phyloP scores from a whole-genome alignment of 2,797 vertebrate species.

The Sebastes flavidus region DNA sequence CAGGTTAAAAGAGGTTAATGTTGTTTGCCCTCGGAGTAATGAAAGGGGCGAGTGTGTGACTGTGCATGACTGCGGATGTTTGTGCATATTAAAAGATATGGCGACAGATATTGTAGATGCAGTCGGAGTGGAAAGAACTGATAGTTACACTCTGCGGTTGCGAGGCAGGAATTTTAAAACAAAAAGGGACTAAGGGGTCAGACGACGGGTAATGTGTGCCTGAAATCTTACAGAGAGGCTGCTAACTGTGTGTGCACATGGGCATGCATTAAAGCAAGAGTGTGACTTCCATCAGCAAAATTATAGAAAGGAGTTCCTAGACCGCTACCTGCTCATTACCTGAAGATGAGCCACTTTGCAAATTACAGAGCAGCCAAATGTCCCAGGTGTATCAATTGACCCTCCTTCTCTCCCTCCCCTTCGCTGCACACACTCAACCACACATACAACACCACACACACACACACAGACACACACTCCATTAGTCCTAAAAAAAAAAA shows the following conservation, averaged over 20 bases:
- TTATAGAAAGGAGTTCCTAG: slow-evolving; percentile 53
- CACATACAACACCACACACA: background rate
- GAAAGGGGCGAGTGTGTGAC: slow-evolving; percentile 32
- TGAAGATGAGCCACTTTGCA: slow-evolving; percentile 62
- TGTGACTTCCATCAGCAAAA: slow-evolving; percentile 51
- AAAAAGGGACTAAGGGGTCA: background rate
- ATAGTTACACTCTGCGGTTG: background rate
- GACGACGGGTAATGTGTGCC: background rate
- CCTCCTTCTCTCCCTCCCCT: slow-evolving; percentile 10
- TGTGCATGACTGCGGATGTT: slow-evolving; percentile 32
- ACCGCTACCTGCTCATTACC: slow-evolving; percentile 70
- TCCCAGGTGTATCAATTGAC: slow-evolving; percentile 65
- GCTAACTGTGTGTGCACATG: background rate
- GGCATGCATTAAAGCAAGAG: slow-evolving; percentile 10
- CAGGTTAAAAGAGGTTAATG: slow-evolving; percentile 61
- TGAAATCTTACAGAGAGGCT: background rate
- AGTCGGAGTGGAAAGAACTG: background rate
- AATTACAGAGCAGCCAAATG: slow-evolving; percentile 71
- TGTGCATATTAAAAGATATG: slow-evolving; percentile 12
- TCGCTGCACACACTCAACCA: background rate
- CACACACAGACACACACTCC: slow-evolving; percentile 1
- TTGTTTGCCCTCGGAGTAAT: slow-evolving; percentile 35
- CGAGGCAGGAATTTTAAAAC: background rate
- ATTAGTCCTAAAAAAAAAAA: background rate
- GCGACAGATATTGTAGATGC: background rate